Evolutionary conservation across 1,140 invertebrate species (phyloP), one percentile per base, ranked within the genome.

Genomic region (Apocrypta bakeri): DNA sequence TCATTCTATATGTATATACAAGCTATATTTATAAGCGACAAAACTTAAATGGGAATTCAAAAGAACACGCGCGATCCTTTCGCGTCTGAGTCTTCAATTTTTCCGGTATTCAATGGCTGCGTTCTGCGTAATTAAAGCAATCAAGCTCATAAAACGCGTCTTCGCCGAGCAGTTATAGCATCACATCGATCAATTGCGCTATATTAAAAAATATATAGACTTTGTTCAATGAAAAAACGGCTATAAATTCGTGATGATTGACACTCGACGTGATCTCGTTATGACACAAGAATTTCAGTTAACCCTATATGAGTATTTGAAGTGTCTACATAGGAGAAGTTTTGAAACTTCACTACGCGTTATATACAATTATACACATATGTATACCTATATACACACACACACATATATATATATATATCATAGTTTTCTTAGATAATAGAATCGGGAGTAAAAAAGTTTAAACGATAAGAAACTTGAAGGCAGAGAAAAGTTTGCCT

Each of bases 131-230:
- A 78, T 78, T 82, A 82, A 82, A 82, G 31, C 81, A 82, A 82
- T 82, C 81, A 78, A 82, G 81, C 81, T 64, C 21, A 78, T 82
- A 82, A 82, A 82, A 48, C 56, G 69, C 81, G 75, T 64, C 33
- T 82, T 73, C n/a, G 68, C 40, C n/a, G 33, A 72, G 29, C 64
- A 63, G 48, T 78, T 82, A 78, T 71, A 78, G n/a, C 56, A 74
- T 82, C 48, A 7, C 73, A 82, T 73, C n/a, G 69, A 78, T 72
- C 74, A 82, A 82, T 82, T 82, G 75, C 9, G 31, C 21, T 64
- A 31, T 25, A 78, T 78, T 78, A 82, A 82, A 82, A 82, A 77
- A 72, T 64, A 64, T 27, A 82, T 33, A 33, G 29, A 63, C 68
- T 72, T 69, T 64, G 69, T 63, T n/a, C 21, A 82, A 82, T 82